Percentiles rank a stretch among this genome's conserved stretches.
Evolutionary conservation across 2,113 vertebrate species (phyloP).

Genomic region (Carollia perspicillata): DNA sequence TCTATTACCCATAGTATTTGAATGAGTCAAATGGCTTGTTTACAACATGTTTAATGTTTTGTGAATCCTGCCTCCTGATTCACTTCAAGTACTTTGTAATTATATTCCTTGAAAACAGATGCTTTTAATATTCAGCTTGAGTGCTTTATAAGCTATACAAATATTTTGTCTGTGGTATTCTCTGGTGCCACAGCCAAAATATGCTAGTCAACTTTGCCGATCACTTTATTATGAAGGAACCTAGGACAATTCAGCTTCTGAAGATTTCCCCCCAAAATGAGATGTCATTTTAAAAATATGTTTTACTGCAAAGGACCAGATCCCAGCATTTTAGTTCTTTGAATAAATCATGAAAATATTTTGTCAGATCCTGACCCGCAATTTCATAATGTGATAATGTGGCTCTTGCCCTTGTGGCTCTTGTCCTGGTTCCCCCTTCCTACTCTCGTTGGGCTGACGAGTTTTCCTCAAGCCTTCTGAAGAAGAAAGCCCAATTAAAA

Average conservation of each 20-base stretch:
- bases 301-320: constrained; percentile 9
- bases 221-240: constrained; percentile 72
- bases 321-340: background rate
- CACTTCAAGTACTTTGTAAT: constrained; percentile 79
- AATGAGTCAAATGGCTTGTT: constrained; percentile 75
- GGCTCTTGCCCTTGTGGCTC: background rate
- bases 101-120: constrained; percentile 81
- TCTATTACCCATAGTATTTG: constrained; percentile 67
- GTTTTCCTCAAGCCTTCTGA: constrained; percentile 33
- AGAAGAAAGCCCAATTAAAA: constrained; percentile 64
- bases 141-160: constrained; percentile 80
- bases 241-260: constrained; percentile 40
- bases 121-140: constrained; percentile 79
- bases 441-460: background rate
- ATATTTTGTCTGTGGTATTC: constrained; percentile 81
- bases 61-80: constrained; percentile 77
- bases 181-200: constrained; percentile 75
- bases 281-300: background rate
- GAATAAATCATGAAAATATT: background rate
- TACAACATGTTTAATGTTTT: constrained; percentile 72
- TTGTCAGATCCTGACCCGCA: background rate
- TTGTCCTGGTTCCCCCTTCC: background rate
- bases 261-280: constrained; percentile 23
- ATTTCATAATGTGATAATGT: background rate
- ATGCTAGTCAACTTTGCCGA: constrained; percentile 69